Evolutionary conservation across 2,888 invertebrate species (phyloP).

Genomic region (Agonopterix heracliana): DNA sequence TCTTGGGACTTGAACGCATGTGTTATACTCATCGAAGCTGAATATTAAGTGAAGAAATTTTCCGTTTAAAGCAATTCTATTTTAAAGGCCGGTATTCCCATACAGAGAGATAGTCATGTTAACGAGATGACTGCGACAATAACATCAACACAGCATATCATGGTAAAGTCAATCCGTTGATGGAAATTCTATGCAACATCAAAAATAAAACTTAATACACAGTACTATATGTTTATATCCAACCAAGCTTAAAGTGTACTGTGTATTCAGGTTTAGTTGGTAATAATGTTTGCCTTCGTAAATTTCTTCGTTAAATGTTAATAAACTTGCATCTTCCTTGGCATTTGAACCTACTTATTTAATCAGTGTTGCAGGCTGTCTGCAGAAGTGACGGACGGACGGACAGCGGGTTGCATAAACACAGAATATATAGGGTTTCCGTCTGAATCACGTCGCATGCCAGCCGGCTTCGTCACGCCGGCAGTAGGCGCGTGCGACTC

Average conservation of each 20-base stretch:
- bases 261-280: not conserved
- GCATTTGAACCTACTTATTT: conserved; percentile 26
- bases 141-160: no score
- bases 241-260: not conserved
- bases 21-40: conserved; percentile 27
- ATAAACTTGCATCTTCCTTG: conserved; percentile 25
- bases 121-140: no score
- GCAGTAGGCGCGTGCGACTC: conserved; percentile 53
- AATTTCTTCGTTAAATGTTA: conserved; percentile 2
- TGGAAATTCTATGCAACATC: no score
- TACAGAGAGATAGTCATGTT: no score
- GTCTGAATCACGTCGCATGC: conserved; percentile 73
- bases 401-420: conserved; percentile 65
- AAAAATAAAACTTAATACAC: not conserved
- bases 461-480: conserved; percentile 66
- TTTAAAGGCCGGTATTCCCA: no score
- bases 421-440: conserved; percentile 69
- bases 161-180: no score
- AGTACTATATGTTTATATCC: not conserved
- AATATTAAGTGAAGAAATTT: conserved; percentile 27
- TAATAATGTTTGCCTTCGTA: no score
- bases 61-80: conserved; percentile 15
- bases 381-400: conserved; percentile 57
- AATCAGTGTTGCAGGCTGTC: conserved; percentile 46
- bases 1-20: conserved; percentile 38